Evolutionary conservation across 2,797 vertebrate genomes (phyloP).

Genomic region (Myotis myotis): DNA sequence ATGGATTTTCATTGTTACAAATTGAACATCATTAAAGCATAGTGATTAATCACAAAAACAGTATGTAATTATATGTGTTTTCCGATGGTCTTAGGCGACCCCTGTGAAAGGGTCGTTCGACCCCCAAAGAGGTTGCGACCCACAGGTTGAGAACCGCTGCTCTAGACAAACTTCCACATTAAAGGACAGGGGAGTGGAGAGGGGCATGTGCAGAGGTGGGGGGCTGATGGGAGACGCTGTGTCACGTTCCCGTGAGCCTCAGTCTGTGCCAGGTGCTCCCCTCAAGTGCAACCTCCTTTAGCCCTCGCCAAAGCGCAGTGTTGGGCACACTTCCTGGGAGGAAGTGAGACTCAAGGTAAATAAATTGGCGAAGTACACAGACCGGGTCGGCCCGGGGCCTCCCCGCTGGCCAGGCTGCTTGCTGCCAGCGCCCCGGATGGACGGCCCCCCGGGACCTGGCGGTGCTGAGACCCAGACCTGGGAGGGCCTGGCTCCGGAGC

Average conservation of each 20-base stretch:
- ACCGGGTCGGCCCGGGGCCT: background rate
- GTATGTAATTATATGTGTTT: no score
- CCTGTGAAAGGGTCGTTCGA: no score
- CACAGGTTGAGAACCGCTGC: no score
- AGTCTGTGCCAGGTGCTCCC: fast-evolving
- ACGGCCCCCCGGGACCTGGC: fast-evolving
- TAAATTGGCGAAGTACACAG: background rate
- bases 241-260: fast-evolving
- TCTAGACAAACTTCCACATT: no score
- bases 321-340: fast-evolving
- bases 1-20: no score
- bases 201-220: fast-evolving
- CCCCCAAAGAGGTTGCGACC: no score
- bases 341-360: background rate
- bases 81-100: no score
- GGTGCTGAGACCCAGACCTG: fast-evolving
- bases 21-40: no score
- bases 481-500: background rate
- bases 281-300: fast-evolving
- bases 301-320: background rate
- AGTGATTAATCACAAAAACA: no score
- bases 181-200: fast-evolving
- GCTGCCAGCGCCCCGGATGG: background rate
- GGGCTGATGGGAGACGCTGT: background rate
- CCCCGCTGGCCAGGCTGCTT: fast-evolving